Conservation (phyloP, 2,888 invertebrate species). For the Drosophila barbarae region DNA sequence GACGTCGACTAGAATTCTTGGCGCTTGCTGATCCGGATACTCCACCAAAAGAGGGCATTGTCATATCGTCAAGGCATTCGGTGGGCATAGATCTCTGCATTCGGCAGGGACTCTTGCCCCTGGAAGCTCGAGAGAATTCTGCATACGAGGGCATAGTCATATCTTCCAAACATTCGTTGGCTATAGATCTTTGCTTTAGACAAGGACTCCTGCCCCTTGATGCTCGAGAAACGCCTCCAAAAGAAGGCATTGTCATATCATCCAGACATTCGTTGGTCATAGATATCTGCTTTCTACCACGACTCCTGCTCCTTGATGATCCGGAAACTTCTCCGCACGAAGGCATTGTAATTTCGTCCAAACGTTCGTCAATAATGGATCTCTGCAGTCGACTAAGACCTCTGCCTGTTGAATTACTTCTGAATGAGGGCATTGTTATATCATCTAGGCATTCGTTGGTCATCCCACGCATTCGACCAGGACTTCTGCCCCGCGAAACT, state of each 20-base stretch:
- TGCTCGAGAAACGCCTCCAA: not conserved
- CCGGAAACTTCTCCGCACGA: not conserved
- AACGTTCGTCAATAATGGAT: not conserved
- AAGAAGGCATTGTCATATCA: constrained; percentile 22
- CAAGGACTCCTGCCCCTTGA: not conserved
- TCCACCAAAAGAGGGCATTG: constrained; percentile 28
- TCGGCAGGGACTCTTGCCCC: not conserved
- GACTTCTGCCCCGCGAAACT: not conserved
- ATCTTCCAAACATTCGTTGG: constrained; percentile 12
- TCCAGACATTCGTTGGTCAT: constrained; percentile 21
- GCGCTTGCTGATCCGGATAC: not conserved
- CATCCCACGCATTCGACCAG: not conserved
- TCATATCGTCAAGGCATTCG: constrained; percentile 19
- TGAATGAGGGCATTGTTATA: constrained; percentile 6
- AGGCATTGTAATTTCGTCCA: constrained; percentile 22
- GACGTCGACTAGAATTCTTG: not conserved
- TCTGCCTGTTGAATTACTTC: not conserved
- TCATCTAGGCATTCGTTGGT: constrained; percentile 19
- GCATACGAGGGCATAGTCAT: constrained; percentile 1
- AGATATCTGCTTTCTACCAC: not conserved
- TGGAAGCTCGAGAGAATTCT: not conserved
- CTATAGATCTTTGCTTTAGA: not conserved
- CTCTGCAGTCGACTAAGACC: not conserved
- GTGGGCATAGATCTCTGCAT: not conserved
- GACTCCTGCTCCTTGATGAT: not conserved